Percentiles rank a stretch among this genome's conserved stretches.
Evolutionary conservation across 2,888 invertebrate genomes (phyloP).

Genomic region (Habroteleia sp.): DNA sequence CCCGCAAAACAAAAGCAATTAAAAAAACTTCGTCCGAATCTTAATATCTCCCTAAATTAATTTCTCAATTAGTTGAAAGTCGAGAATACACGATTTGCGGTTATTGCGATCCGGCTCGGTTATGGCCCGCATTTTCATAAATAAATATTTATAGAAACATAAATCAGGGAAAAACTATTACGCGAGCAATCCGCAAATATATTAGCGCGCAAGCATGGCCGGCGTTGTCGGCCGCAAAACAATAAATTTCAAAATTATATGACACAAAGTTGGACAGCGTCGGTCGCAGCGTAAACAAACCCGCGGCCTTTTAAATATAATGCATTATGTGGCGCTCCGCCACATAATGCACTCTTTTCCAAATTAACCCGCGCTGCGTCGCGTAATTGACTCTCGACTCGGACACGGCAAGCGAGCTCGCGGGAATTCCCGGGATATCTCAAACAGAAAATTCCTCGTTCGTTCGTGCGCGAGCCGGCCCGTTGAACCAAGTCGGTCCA

Average conservation of each 20-base stretch:
- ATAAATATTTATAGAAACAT: slow-evolving; percentile 14
- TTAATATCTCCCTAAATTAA: no score
- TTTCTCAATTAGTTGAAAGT: no score
- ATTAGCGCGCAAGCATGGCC: slow-evolving; percentile 4
- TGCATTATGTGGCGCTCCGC: slow-evolving; percentile 5
- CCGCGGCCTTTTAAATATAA: slow-evolving; percentile 25
- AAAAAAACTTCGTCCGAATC: no score
- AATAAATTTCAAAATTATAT: slow-evolving; percentile 24
- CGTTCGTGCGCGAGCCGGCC: not conserved
- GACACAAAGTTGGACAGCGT: slow-evolving; percentile 11
- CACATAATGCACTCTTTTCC: slow-evolving; percentile 1
- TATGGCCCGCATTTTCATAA: slow-evolving; percentile 1
- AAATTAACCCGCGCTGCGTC: slow-evolving; percentile 1
- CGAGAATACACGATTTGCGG: no score
- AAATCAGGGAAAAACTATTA: slow-evolving; percentile 33
- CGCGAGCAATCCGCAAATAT: slow-evolving; percentile 10
- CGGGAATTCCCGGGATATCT: slow-evolving; percentile 24
- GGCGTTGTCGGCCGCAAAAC: slow-evolving; percentile 5
- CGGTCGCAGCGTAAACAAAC: slow-evolving; percentile 23
- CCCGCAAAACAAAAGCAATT: no score
- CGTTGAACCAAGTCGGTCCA: slow-evolving; percentile 32
- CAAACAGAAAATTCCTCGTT: slow-evolving; percentile 32
- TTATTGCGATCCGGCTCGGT: not conserved
- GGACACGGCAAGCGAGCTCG: slow-evolving; percentile 13
- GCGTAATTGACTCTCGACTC: slow-evolving; percentile 31